These are phyloP conservation scores for Conus ventricosus DNA, from an alignment of 1,140 invertebrate species.

Conservation along the genomic window DNA sequence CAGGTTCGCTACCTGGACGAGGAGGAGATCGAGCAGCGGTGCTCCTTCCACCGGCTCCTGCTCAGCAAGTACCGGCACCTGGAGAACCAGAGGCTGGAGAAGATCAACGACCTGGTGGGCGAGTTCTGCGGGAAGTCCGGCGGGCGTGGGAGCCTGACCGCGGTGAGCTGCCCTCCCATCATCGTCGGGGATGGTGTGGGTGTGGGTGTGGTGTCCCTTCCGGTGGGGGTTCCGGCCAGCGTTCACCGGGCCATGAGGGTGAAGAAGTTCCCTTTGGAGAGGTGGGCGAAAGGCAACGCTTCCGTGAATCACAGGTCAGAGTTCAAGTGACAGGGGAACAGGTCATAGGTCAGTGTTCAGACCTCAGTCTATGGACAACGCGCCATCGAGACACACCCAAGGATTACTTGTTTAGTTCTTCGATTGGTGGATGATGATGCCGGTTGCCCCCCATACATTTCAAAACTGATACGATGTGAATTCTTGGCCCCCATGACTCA, in stretches of 20 bases:
- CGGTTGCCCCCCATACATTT: too few relatives aligned
- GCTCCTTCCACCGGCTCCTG: conserved; percentile 22
- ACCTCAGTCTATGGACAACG: not conserved
- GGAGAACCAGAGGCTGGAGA: conserved; percentile 17
- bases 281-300: not conserved
- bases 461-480: too few relatives aligned
- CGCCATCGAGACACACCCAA: too few relatives aligned
- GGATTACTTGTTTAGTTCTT: too few relatives aligned
- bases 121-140: conserved; percentile 5
- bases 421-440: too few relatives aligned
- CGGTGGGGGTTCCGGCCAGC: not conserved
- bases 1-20: conserved; percentile 39
- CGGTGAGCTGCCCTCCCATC: conserved; percentile 1
- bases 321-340: not conserved
- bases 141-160: not conserved
- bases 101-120: conserved; percentile 4
- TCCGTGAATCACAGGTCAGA: too few relatives aligned
- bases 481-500: too few relatives aligned
- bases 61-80: conserved; percentile 9
- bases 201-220: not conserved
- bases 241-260: conserved; percentile 2
- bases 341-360: not conserved
- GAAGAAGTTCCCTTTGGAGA: not conserved
- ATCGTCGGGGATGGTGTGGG: too few relatives aligned
- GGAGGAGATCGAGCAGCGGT: conserved; percentile 35